Conservation (phyloP, 2,888 invertebrate species). For the Chouioia cunea region DNA sequence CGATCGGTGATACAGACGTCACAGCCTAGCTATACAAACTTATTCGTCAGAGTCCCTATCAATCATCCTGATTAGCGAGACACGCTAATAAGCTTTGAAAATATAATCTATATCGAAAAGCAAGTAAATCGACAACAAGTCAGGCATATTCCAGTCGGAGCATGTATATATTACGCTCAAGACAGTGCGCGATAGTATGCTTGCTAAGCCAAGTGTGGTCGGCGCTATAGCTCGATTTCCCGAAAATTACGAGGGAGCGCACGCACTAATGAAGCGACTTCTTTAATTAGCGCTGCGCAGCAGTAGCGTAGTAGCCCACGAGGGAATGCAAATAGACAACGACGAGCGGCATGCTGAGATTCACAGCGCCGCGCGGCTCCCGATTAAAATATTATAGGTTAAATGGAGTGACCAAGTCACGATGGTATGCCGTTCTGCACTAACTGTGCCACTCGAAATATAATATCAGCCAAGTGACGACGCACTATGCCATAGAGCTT, state of each 20-base stretch:
- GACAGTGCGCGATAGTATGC: no score
- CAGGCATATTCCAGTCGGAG: no score
- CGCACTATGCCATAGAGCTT: no score
- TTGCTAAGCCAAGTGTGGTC: no score
- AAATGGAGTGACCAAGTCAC: conserved; percentile 8
- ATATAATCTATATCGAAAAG: no score
- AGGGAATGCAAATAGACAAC: conserved; percentile 31
- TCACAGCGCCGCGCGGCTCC: background rate
- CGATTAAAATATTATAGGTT: conserved; percentile 41
- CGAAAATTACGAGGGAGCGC: conserved; percentile 16
- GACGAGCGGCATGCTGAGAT: background rate
- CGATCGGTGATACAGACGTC: no score
- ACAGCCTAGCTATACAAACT: no score
- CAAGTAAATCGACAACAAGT: no score
- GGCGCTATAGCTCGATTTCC: conserved; percentile 12
- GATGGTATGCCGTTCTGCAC: background rate
- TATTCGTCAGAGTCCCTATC: no score
- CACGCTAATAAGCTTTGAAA: no score
- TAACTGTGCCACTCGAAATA: conserved; percentile 11
- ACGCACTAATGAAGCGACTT: conserved; percentile 34
- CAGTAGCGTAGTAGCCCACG: background rate
- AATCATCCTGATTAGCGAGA: no score
- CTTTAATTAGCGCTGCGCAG: conserved; percentile 36
- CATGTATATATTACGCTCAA: no score
- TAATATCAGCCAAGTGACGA: conserved; percentile 5